These are phyloP conservation scores for Chesias legatella DNA, from an alignment of 2,888 invertebrate species.

Conservation along the genomic window DNA sequence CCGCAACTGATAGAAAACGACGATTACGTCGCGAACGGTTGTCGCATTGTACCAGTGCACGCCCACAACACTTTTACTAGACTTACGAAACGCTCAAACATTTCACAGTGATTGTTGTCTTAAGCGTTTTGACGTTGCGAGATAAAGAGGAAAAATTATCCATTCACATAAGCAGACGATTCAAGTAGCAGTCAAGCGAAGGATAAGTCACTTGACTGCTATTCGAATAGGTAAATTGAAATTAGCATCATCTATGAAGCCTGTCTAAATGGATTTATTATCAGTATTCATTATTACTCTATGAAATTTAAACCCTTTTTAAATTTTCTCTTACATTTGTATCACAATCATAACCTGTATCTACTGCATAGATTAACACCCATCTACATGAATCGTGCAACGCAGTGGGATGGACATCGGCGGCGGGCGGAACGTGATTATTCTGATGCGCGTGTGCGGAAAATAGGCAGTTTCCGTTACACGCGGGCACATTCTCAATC, in stretches of 20 bases:
- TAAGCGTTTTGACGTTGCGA: conserved; percentile 52
- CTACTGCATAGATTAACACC: neutral
- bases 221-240: too few relatives aligned
- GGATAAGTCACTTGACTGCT: too few relatives aligned
- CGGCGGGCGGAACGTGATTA: conserved; percentile 42
- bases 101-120: conserved; percentile 53
- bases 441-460: conserved; percentile 51
- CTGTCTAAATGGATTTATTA: too few relatives aligned
- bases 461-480: conserved; percentile 64
- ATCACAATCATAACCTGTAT: too few relatives aligned
- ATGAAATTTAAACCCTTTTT: too few relatives aligned
- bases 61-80: conserved; percentile 72
- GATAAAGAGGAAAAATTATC: conserved; percentile 61
- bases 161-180: too few relatives aligned
- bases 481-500: conserved; percentile 30
- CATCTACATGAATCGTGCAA: neutral
- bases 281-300: too few relatives aligned
- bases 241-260: too few relatives aligned
- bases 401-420: neutral
- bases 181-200: too few relatives aligned
- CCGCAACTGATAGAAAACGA: conserved; percentile 77
- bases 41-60: conserved; percentile 61
- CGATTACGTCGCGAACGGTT: conserved; percentile 70
- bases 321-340: too few relatives aligned
- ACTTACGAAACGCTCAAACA: conserved; percentile 69